Conservation (phyloP, 1,140 invertebrate species). For the Tetragnatha versicolor region DNA sequence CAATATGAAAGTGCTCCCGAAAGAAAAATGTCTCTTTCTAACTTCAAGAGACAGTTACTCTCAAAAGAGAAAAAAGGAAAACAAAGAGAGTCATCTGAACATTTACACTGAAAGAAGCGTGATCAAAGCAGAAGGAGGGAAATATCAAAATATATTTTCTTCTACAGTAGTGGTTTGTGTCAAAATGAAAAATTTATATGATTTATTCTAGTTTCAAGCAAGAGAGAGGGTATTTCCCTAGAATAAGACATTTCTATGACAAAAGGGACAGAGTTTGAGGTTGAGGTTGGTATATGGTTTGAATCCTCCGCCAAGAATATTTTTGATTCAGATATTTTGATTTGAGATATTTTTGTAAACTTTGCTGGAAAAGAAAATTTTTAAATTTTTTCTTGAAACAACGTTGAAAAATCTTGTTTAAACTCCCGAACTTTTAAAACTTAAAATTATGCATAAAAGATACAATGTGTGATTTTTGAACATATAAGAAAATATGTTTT, state of each 20-base stretch:
- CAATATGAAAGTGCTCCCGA: too few relatives aligned
- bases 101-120: neutral
- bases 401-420: too few relatives aligned
- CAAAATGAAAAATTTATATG: constrained; percentile 19
- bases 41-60: neutral
- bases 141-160: neutral
- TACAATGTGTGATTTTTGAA: too few relatives aligned
- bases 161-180: constrained; percentile 18
- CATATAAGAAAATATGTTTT: too few relatives aligned
- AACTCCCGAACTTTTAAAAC: too few relatives aligned
- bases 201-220: neutral
- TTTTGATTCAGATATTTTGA: too few relatives aligned
- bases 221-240: neutral
- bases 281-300: too few relatives aligned
- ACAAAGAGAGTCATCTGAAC: constrained; percentile 9
- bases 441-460: too few relatives aligned
- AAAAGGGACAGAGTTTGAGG: neutral
- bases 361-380: too few relatives aligned
- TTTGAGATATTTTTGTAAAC: too few relatives aligned
- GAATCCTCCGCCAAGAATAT: too few relatives aligned
- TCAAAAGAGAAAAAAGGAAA: constrained; percentile 2
- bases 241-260: neutral
- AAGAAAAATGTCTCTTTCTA: neutral
- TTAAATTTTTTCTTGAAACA: too few relatives aligned
- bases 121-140: neutral